Base-by-base conservation (phyloP, 2,113 vertebrate genomes). In the Sapajus apella region DNA sequence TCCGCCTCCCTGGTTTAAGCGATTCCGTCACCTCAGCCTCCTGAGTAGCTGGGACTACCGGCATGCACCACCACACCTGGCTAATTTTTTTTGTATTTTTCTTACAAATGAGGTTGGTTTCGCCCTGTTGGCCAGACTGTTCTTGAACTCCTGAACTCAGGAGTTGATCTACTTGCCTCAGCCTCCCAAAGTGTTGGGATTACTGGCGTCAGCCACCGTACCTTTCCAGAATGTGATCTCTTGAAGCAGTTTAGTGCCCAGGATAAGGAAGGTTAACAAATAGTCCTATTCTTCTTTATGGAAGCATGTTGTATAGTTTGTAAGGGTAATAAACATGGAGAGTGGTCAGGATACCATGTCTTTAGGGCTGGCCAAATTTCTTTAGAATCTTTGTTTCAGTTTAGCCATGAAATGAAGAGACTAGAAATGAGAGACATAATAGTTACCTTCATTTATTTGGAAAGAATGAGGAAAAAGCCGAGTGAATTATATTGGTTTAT, bases 401-500 rank as follows among this genome's bases (percentile, higher is more conserved):
- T 94, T 96, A 91, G 8, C n/a, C 17, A 23, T 77, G n/a, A 56
- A 91, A 56, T 89, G 9, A 92, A 90, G 76, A 96, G 66, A 52
- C 21, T 37, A 87, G 61, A 32, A 64, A 91, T 94, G 43, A 93
- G 64, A 91, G 83, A 85, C 25, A 40, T 81, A 70, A 56, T 76
- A 85, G 14, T 50, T 94, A 76, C 25, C 13, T 72, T 97, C n/a
- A 27, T 64, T 86, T 94, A 79, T 88, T 91, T 89, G 30, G 50
- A 64, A 95, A 86, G 37, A 27, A 23, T 94, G 43, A 2, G 89
- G 47, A 79, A 94, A 75, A n/a, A 87, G 3, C 43, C 89, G 35
- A 95, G 23, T 86, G 68, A 90, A 75, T 93, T 75, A 1, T 95
- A 77, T 23, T 76, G 70, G 35, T 80, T 95, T 94, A 91, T 94